Conservation (phyloP, 2,797 vertebrate genomes). For the Heterohyrax brucei region DNA sequence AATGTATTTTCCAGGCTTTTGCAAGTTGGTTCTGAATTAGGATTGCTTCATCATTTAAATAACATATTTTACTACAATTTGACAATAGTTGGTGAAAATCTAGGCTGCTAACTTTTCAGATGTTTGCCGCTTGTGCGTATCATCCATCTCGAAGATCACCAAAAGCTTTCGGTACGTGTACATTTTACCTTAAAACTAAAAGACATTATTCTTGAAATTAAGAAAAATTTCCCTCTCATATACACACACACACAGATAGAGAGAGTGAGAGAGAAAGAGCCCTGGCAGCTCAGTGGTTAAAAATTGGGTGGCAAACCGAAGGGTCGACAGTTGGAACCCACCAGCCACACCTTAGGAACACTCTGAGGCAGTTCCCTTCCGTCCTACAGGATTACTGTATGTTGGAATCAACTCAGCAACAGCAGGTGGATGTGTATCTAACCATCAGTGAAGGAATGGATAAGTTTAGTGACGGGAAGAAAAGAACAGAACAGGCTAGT, state of each 20-base stretch:
- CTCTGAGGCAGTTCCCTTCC: no score
- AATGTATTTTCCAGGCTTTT: constrained; percentile 57
- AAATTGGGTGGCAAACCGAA: no score
- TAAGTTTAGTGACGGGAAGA: not conserved
- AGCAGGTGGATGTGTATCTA: no score
- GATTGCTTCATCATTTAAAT: constrained; percentile 57
- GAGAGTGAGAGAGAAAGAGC: no score
- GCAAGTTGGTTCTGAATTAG: not conserved
- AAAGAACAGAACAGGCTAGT: not conserved
- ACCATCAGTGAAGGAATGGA: not conserved
- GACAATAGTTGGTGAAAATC: not conserved
- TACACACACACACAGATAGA: no score
- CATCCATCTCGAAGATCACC: constrained; percentile 2
- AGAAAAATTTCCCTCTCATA: not conserved
- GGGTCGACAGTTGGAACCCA: no score
- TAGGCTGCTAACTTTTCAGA: not conserved
- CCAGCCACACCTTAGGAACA: no score
- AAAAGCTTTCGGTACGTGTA: not conserved
- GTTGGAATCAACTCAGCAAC: no score
- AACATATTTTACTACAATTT: not conserved
- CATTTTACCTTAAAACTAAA: constrained; percentile 51
- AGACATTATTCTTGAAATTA: not conserved
- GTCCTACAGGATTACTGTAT: no score
- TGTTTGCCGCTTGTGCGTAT: not conserved
- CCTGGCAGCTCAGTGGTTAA: no score